Percentiles rank a stretch among this genome's conserved stretches.
Evolutionary conservation across 1,140 invertebrate species (phyloP).

Genomic region (Apis dorsata): DNA sequence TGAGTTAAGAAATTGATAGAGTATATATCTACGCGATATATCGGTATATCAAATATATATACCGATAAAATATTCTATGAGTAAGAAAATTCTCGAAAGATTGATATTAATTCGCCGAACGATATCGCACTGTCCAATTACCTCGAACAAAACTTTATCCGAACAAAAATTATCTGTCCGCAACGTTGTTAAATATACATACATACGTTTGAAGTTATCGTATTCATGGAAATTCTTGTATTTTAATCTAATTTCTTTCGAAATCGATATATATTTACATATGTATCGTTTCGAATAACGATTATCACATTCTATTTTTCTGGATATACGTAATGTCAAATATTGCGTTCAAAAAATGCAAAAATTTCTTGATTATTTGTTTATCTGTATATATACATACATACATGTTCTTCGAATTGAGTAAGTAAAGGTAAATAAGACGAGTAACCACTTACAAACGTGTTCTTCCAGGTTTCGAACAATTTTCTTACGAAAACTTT

Average conservation of each 20-base stretch:
- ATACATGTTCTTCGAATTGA: neutral
- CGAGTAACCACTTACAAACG: too few relatives aligned
- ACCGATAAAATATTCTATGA: too few relatives aligned
- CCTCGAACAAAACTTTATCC: conserved; percentile 19
- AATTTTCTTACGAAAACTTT: neutral
- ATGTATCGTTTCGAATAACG: neutral
- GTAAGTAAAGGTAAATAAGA: conserved; percentile 9
- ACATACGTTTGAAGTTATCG: conserved; percentile 9
- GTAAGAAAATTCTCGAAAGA: too few relatives aligned
- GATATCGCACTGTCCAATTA: neutral
- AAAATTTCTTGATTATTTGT: neutral
- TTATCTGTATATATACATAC: neutral
- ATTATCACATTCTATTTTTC: neutral
- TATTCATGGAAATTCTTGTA: conserved; percentile 8
- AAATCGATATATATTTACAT: neutral
- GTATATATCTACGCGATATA: too few relatives aligned
- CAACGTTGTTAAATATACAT: neutral
- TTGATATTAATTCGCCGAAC: neutral
- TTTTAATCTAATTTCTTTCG: conserved; percentile 8
- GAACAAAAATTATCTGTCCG: conserved; percentile 3
- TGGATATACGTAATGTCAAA: neutral
- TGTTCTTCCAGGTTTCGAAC: too few relatives aligned
- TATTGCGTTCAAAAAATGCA: neutral
- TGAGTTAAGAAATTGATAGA: neutral
- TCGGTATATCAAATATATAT: too few relatives aligned